Base-by-base conservation (phyloP, 2,888 invertebrate species). In the Nomada ruficornis region DNA sequence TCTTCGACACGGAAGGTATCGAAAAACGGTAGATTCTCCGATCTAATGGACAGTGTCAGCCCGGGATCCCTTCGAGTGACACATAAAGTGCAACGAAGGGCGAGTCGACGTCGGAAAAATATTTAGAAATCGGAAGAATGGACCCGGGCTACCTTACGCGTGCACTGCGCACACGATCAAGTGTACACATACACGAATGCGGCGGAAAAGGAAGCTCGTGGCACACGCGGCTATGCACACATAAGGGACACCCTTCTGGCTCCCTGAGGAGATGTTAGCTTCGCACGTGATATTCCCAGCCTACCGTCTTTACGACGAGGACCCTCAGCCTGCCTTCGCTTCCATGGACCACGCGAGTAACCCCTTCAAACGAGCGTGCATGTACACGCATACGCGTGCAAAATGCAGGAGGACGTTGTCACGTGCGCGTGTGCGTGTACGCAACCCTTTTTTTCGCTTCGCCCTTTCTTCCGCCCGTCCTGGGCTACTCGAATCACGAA, bases 181-280 rank as follows among this genome's bases (percentile, higher is more conserved):
- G 75, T 70, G 55, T 29, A 64, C n/a, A 50, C 59, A 64, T 29
- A 47, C 29, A 36, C 13, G 57, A 52, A 64, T 59, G 55, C 62
- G 68, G 62, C 54, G 59, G 57, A 55, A 54, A 55, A 65, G 76
- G 71, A 64, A 78, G 44, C 65, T 64, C 20, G 52, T 11, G 47
- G 70, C 63, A 29, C 55, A 63, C 71, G 62, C 55, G 44, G 54
- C 50, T 72, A 55, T 75, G 79, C 68, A 82, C 69, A 77, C 64
- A 73, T 29, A 83, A 75, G 75, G 80, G 72, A 79, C 80, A 86
- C 77, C 78, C 77, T 80, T 44, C 60, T 55, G 70, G 65, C 70
- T 91, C 90, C 86, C 89, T 15, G 67, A 89, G 89, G 91, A 89
- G 90, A 89, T 88, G 91, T 90, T 91, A 89, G 86, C 87, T 87